Percentiles rank a stretch among this genome's conserved stretches.
These are phyloP conservation scores for Macroramphosus scolopax DNA, from an alignment of 2,797 vertebrate genomes.

Conservation along the genomic window DNA sequence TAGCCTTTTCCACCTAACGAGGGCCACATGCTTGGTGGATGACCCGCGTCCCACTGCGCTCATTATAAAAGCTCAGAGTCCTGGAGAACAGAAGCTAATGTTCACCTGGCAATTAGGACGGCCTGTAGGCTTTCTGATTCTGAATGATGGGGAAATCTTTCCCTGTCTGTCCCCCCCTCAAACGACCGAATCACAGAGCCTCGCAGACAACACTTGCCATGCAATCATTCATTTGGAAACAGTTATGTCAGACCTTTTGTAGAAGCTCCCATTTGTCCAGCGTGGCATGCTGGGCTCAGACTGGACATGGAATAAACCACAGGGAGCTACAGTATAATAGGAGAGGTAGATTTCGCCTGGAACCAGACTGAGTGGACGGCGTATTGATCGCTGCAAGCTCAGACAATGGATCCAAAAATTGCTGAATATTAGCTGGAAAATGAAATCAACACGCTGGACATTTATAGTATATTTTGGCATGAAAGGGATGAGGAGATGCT, in stretches of 20 bases:
- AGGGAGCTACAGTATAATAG: conserved; percentile 37
- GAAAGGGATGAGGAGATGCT: conserved; percentile 8
- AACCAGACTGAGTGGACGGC: conserved; percentile 43
- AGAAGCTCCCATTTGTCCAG: conserved; percentile 51
- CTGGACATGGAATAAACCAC: conserved; percentile 41
- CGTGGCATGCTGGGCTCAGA: conserved; percentile 23
- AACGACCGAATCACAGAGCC: conserved; percentile 43
- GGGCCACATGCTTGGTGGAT: conserved; percentile 61
- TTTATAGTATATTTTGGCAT: conserved; percentile 5
- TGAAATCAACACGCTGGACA: conserved; percentile 35
- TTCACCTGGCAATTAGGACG: conserved; percentile 67
- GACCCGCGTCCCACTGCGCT: conserved; percentile 68
- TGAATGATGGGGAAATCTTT: conserved; percentile 56
- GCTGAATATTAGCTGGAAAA: conserved; percentile 8
- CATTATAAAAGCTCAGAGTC: conserved; percentile 73
- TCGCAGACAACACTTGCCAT: conserved; percentile 49
- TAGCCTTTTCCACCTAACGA: conserved; percentile 69
- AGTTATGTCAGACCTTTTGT: conserved; percentile 63
- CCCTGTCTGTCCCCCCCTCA: conserved; percentile 41
- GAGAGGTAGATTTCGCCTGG: conserved; percentile 33
- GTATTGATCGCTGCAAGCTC: conserved; percentile 58
- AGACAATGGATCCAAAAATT: conserved; percentile 48
- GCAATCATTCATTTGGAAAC: conserved; percentile 60
- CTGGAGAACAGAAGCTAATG: conserved; percentile 46
- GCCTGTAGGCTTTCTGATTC: conserved; percentile 13